Conservation (phyloP, 2,113 vertebrate species). For the Menura novaehollandiae region DNA sequence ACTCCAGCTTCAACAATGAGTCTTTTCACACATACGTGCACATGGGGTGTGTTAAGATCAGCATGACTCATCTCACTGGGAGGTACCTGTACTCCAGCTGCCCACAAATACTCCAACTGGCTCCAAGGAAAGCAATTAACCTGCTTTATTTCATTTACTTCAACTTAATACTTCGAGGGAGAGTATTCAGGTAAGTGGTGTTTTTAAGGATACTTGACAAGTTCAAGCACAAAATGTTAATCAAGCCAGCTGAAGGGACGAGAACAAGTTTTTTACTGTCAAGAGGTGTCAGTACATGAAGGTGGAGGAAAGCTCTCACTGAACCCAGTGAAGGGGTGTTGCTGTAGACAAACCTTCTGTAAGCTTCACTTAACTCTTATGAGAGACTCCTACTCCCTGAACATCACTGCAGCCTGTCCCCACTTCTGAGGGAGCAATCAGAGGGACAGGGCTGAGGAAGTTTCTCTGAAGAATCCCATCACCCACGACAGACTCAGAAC, state of each 20-base stretch:
- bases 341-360: not conserved
- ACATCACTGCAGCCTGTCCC: not conserved
- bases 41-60: rapidly evolving
- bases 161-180: too few species aligned
- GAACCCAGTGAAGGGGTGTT: rapidly evolving
- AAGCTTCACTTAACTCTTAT: not conserved
- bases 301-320: not conserved
- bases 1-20: rapidly evolving
- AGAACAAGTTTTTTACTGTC: not conserved
- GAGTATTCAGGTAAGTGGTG: rapidly evolving
- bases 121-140: not conserved
- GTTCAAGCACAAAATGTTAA: not conserved
- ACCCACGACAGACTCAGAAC: not conserved
- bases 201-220: not conserved
- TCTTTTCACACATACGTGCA: rapidly evolving
- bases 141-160: not conserved
- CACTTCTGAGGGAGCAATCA: not conserved
- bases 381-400: not conserved
- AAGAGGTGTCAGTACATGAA: not conserved
- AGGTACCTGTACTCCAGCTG: not conserved
- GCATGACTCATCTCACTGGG: not conserved
- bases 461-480: not conserved
- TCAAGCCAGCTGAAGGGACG: not conserved
- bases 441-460: not conserved
- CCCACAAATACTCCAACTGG: not conserved